Base-by-base conservation (phyloP, 2,797 vertebrate species). In the Tokudaia muenninki region DNA sequence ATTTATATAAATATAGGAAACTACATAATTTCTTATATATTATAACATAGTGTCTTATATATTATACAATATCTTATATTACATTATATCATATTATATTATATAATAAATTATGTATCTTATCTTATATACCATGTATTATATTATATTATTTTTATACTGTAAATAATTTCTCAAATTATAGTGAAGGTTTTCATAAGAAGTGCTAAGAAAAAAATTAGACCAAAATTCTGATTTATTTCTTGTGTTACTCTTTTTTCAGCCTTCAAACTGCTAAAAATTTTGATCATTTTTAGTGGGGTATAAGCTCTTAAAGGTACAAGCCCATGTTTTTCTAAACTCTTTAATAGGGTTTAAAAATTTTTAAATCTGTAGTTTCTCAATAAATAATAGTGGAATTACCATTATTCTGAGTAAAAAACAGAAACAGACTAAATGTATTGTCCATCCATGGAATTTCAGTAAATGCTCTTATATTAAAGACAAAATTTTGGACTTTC, bases 381-480 rank as follows among this genome's bases (percentile, higher is more conserved):
- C 50, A 24, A 59, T 82, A 94, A 94, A 57, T 61, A 63, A 65
- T 70, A 55, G 21, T 41, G 63, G n/a, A 87, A 81, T 94, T 47
- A 87, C 4, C 61, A 41, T 41, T 87, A 67, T 37, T 87, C 52
- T 90, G 65, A 78, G 3, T 92, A 57, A 87, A 67, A 88, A 57
- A 31, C 16, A 6, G 21, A 41, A 95, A 90, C 57, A 94, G 80
- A 55, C 19, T 55, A 13, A 96, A 90, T 67, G 93, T 77, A 78
- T 22, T 47, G 17, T 59, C 59, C 13, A 63, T 65, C 41, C 41
- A 65, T 12, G 4, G 21, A 94, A 95, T 65, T 95, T 95, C 5
- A 57, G 5, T 81, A 94, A 96, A 82, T 55, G 37, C 3, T 10
- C 41, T 90, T 81, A 52, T 57, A 8, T 91, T 67, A 61, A 65